A percentile compares a stretch with the other conserved stretches of the same genome.
phyloP scores from a whole-genome alignment of 2,888 invertebrate genomes.

The Hirtodrosophila histrioides region DNA sequence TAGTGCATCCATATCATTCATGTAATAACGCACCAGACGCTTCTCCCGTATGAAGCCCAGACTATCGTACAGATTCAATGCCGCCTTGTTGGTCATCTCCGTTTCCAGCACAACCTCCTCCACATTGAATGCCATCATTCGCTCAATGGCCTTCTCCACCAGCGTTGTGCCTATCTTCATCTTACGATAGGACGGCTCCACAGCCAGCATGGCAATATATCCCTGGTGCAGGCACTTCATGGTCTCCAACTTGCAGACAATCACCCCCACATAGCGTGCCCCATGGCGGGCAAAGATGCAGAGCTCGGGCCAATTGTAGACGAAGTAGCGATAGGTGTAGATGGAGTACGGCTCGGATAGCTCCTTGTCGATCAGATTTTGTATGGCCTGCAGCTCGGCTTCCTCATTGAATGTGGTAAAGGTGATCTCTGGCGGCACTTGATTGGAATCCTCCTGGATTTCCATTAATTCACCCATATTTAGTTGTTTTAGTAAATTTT shows the following conservation, averaged over 20 bases:
- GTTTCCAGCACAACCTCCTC: conserved; percentile 99
- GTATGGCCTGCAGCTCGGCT: conserved; percentile 43
- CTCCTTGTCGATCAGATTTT: conserved; percentile 46
- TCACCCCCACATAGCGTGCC: conserved; percentile 60
- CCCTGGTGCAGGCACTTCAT: conserved; percentile 17
- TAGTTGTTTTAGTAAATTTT: conserved; percentile 9
- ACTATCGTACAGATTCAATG: conserved; percentile 97
- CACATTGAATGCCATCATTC: conserved; percentile 96
- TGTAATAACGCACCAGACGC: conserved; percentile 98
- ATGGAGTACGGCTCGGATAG: conserved; percentile 70
- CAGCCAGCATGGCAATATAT: conserved; percentile 70
- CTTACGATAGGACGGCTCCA: conserved; percentile 56
- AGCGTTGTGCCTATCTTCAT: conserved; percentile 51
- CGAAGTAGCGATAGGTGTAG: conserved; percentile 71
- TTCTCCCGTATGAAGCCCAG: conserved; percentile 99
- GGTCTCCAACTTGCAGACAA: conserved; percentile 57
- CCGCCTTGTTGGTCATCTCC: conserved; percentile 98
- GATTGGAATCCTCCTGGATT: not conserved
- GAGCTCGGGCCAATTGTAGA: conserved; percentile 67
- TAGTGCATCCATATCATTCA: conserved; percentile 99
- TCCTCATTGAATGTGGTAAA: conserved; percentile 44
- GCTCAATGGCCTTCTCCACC: conserved; percentile 85
- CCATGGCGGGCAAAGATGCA: conserved; percentile 58
- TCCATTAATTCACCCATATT: conserved; percentile 22
- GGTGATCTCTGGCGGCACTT: conserved; percentile 80